phyloP scores from a whole-genome alignment of 1,140 invertebrate genomes.

The Drosophila virilis region DNA sequence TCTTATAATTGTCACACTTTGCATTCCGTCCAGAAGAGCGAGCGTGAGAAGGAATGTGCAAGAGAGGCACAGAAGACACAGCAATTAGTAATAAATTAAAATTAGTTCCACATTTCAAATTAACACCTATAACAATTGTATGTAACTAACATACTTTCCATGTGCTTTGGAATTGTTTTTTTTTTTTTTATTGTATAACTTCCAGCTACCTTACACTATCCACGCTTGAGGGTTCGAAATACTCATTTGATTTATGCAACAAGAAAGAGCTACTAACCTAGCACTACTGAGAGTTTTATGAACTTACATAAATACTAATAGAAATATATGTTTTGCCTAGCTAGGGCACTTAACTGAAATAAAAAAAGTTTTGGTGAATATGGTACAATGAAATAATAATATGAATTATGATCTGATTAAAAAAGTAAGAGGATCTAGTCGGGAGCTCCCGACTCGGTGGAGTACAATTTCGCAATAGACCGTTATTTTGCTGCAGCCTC shows the following conservation, averaged over 20 bases:
- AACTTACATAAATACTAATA: slow-evolving; percentile 52
- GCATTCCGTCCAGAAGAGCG: no score
- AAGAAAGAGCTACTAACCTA: slow-evolving; percentile 1
- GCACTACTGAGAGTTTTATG: background rate
- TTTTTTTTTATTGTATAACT: background rate
- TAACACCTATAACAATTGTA: no score
- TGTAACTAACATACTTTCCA: no score
- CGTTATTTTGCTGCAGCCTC: no score
- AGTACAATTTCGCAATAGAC: no score
- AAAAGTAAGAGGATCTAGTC: no score
- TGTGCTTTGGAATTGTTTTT: background rate
- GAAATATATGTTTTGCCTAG: slow-evolving; percentile 50
- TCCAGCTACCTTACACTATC: no score
- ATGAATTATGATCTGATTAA: background rate
- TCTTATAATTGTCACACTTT: slow-evolving; percentile 55
- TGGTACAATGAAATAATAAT: background rate
- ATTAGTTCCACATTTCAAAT: background rate
- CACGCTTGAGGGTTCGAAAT: slow-evolving; percentile 7
- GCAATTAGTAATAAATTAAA: background rate
- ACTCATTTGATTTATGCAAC: slow-evolving; percentile 63
- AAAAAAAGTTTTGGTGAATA: slow-evolving; percentile 31
- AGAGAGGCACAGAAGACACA: no score
- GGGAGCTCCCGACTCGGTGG: no score
- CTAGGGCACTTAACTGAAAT: slow-evolving; percentile 56
- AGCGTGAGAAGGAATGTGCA: background rate